Evolutionary conservation across 2,888 invertebrate species (phyloP).

Genomic region (Odontocolon sp.): DNA sequence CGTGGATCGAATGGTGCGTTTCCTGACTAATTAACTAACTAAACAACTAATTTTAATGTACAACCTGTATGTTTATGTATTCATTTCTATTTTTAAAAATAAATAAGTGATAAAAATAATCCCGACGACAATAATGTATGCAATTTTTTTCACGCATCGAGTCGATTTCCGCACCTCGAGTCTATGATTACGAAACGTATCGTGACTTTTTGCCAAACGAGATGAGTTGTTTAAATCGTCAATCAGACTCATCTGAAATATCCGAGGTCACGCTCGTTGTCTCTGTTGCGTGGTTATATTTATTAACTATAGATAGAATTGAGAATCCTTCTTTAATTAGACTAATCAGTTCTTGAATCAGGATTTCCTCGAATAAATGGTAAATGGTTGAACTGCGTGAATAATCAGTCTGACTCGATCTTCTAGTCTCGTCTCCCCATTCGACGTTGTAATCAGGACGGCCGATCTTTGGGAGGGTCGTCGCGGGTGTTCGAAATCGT

Average conservation of each 20-base stretch:
- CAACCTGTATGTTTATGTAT: background rate
- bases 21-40: background rate
- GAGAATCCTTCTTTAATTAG: conserved; percentile 33
- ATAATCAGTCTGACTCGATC: conserved; percentile 49
- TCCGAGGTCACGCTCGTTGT: too few relatives aligned
- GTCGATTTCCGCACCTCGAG: too few relatives aligned
- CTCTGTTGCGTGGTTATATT: background rate
- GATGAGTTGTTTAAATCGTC: too few relatives aligned
- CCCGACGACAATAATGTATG: too few relatives aligned
- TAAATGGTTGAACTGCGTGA: conserved; percentile 3
- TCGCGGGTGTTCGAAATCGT: conserved; percentile 10
- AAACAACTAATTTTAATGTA: background rate
- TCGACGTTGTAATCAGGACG: conserved; percentile 43
- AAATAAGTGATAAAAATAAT: too few relatives aligned
- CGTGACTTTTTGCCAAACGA: too few relatives aligned
- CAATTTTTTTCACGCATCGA: too few relatives aligned
- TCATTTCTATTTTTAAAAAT: background rate
- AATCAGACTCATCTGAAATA: too few relatives aligned
- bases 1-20: background rate
- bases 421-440: conserved; percentile 31
- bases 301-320: background rate
- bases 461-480: conserved; percentile 36
- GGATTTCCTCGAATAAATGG: conserved; percentile 12
- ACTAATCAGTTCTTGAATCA: conserved; percentile 31
- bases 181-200: too few relatives aligned